Base-by-base conservation (phyloP, 2,888 invertebrate species). In the Lepidocyrtoides sp. region DNA sequence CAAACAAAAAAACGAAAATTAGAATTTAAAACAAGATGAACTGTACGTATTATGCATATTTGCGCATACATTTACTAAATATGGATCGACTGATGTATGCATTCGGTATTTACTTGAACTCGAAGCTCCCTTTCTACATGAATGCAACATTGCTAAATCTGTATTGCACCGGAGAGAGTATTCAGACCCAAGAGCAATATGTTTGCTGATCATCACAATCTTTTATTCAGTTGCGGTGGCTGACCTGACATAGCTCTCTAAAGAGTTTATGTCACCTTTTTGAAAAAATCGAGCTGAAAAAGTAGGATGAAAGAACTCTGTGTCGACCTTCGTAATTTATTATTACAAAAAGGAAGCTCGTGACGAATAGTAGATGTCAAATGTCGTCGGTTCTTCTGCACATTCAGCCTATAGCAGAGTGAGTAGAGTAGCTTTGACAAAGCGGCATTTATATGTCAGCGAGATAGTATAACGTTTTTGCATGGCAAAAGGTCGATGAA, bases 241-340 rank as follows among this genome's bases (percentile, higher is more conserved):
- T 84, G 84, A 84, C 84, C 84, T 84, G 69, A 84, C 48, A 75
- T 84, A 32, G 72, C 36, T 14, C 84, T 54, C 84, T 17, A 12
- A 66, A 84, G 84, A 72, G 72, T 51, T 69, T 69, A 32, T 84
- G 83, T 84, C 83, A 69, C 69, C 29, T 69, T 69, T 60, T 41
- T 60, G 14, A 23, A 29, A 32, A 60, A 82, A 2, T 41, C 41
- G 48, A 32, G 23, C 48, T 75, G 23, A 26, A 48, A 48, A 48
- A 79, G 29, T 36, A 48, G 23, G 14, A 66, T 14, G 66, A 8
- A 41, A 54, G 32, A 17, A 57, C 17, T 75, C 48, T 44, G 0
- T 41, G n/a, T 48, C 2, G 23, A 48, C 48, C 75, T 48, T 48
- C 48, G 10, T 44, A 2, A n/a, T n/a, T n/a, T 48, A 48, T 75